Conservation (phyloP, 2,888 invertebrate genomes). For the Ophraella communa region DNA sequence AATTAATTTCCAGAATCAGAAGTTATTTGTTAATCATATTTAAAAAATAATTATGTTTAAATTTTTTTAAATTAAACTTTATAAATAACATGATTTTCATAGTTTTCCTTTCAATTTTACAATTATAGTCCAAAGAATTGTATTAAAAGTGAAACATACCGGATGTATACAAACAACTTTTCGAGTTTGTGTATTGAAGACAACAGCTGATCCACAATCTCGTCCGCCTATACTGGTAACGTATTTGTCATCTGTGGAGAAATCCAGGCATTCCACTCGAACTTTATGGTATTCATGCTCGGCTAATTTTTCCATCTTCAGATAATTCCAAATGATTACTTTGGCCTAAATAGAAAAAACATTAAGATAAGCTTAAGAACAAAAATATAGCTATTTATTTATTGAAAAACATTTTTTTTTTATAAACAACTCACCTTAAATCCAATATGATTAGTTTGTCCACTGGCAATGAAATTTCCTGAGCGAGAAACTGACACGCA, state of each 20-base stretch:
- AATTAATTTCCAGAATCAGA: no score
- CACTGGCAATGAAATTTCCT: constrained; percentile 85
- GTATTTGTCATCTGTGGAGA: constrained; percentile 81
- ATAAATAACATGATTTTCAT: no score
- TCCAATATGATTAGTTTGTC: constrained; percentile 89
- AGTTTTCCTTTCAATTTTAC: no score
- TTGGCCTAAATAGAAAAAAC: constrained; percentile 63
- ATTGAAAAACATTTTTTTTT: no score
- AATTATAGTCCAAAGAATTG: neutral
- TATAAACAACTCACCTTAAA: constrained; percentile 81
- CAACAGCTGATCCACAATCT: constrained; percentile 87
- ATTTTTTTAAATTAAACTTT: no score
- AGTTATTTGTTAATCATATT: no score
- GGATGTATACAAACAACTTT: constrained; percentile 61
- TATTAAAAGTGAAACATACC: constrained; percentile 28
- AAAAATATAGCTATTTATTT: no score
- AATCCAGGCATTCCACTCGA: constrained; percentile 83
- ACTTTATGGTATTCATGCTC: constrained; percentile 82
- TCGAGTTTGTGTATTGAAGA: constrained; percentile 74
- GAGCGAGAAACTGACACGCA: constrained; percentile 76
- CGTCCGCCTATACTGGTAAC: constrained; percentile 78
- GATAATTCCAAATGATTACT: constrained; percentile 88
- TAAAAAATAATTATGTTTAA: no score
- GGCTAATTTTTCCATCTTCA: constrained; percentile 66
- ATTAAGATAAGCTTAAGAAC: neutral